A percentile compares a stretch with the other conserved stretches of the same genome.
Conservation (phyloP, 2,797 vertebrate genomes). For the Otolemur crassicaudatus region DNA sequence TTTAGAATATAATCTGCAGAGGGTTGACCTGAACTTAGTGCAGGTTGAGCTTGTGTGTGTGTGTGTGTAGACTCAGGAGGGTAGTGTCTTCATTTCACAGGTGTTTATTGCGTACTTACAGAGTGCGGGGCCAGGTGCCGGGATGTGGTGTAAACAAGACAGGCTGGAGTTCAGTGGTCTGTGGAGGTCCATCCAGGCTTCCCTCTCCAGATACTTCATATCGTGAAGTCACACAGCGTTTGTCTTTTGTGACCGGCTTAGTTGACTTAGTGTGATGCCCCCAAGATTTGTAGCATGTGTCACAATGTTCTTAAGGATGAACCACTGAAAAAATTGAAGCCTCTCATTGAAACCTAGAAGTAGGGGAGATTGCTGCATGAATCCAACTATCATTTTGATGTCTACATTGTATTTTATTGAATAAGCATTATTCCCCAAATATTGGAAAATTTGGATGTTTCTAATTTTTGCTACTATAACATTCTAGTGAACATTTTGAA, state of each 20-base stretch:
- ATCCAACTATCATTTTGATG: slow-evolving; percentile 17
- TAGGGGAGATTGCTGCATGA: neutral
- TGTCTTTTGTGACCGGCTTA: neutral
- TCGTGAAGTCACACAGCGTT: neutral
- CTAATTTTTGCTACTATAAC: slow-evolving; percentile 14
- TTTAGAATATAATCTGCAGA: slow-evolving; percentile 40
- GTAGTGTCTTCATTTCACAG: slow-evolving; percentile 21
- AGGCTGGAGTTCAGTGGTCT: neutral
- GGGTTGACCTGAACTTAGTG: neutral
- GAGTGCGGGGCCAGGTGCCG: neutral
- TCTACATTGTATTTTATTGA: slow-evolving; percentile 1
- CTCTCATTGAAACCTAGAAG: slow-evolving; percentile 19
- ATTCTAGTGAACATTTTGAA: neutral
- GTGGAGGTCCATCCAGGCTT: neutral
- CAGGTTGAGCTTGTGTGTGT: neutral
- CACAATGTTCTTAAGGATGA: neutral
- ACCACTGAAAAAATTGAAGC: neutral
- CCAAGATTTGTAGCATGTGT: neutral
- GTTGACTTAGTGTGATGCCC: neutral
- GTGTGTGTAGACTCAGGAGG: neutral
- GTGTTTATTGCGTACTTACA: neutral
- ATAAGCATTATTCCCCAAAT: neutral
- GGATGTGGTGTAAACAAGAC: neutral
- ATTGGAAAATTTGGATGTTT: slow-evolving; percentile 35
- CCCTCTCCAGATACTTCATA: neutral